A percentile compares a stretch with the other conserved stretches of the same genome.
Evolutionary conservation across 2,888 invertebrate species (phyloP).

Genomic region (Phoenoteleia sp.): DNA sequence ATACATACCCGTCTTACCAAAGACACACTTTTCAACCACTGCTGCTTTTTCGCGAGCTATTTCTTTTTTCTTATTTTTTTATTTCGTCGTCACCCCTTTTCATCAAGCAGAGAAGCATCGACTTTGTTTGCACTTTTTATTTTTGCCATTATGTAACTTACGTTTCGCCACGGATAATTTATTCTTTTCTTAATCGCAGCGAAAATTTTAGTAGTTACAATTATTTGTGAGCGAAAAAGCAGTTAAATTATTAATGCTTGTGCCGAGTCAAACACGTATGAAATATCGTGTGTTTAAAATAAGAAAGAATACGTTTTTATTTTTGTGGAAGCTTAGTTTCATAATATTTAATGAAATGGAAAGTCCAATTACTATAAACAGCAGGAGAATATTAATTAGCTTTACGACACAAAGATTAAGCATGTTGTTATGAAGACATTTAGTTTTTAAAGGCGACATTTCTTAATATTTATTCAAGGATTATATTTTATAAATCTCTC

Average conservation of each 20-base stretch:
- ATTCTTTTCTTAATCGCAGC: too few species aligned
- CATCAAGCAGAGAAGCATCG: not conserved
- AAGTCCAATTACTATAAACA: not conserved
- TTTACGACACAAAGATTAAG: not conserved
- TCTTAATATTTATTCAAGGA: slow-evolving; percentile 39
- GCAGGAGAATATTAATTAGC: not conserved
- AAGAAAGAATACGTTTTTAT: too few species aligned
- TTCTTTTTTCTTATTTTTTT: slow-evolving; percentile 62
- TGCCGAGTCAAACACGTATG: too few species aligned
- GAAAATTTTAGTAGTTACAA: too few species aligned
- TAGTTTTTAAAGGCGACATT: slow-evolving; percentile 24
- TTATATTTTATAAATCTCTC: slow-evolving; percentile 44
- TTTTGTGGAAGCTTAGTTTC: not conserved
- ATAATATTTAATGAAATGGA: not conserved
- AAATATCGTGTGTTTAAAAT: too few species aligned
- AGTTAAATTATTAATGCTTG: too few species aligned
- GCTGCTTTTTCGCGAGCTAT: slow-evolving; percentile 72
- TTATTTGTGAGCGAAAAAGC: too few species aligned
- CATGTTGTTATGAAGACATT: not conserved
- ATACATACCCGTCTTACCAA: slow-evolving; percentile 59
- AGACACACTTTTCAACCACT: slow-evolving; percentile 50
- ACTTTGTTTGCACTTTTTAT: slow-evolving; percentile 31
- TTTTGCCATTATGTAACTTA: too few species aligned
- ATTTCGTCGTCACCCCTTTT: slow-evolving; percentile 8
- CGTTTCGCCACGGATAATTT: too few species aligned